These are phyloP conservation scores for Caenorhabditis latens DNA, from an alignment of 1,140 invertebrate species.

Conservation along the genomic window DNA sequence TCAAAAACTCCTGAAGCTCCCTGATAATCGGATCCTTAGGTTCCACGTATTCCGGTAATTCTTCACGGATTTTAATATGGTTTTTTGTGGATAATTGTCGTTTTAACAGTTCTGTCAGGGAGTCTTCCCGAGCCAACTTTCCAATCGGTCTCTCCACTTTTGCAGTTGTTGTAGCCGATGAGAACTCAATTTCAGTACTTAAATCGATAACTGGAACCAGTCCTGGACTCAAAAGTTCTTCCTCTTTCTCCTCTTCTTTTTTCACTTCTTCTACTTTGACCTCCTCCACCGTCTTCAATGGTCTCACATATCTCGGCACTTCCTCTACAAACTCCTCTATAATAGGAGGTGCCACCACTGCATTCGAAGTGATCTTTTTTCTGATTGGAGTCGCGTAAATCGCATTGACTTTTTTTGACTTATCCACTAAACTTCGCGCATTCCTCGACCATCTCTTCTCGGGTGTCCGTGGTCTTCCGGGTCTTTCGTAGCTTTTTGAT, in stretches of 20 bases:
- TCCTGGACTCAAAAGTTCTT: background rate
- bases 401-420: slow-evolving; percentile 3
- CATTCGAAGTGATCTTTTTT: slow-evolving; percentile 24
- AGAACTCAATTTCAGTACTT: slow-evolving; percentile 34
- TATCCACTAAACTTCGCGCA: slow-evolving; percentile 34
- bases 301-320: slow-evolving; percentile 30
- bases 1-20: slow-evolving; percentile 28
- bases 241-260: background rate
- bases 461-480: background rate
- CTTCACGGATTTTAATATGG: background rate
- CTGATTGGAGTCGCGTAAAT: slow-evolving; percentile 43
- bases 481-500: slow-evolving; percentile 43
- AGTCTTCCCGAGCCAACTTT: slow-evolving; percentile 15
- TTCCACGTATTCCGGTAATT: slow-evolving; percentile 28
- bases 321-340: slow-evolving; percentile 19
- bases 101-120: slow-evolving; percentile 15
- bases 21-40: slow-evolving; percentile 43
- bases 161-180: background rate
- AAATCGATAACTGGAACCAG: slow-evolving; percentile 15
- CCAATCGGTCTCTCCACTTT: slow-evolving; percentile 10
- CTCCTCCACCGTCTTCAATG: slow-evolving; percentile 1
- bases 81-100: slow-evolving; percentile 16
- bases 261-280: background rate
- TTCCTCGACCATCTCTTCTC: slow-evolving; percentile 20
- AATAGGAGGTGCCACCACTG: background rate